Conservation (phyloP, 2,888 invertebrate species). For the Anorthoa munda region DNA sequence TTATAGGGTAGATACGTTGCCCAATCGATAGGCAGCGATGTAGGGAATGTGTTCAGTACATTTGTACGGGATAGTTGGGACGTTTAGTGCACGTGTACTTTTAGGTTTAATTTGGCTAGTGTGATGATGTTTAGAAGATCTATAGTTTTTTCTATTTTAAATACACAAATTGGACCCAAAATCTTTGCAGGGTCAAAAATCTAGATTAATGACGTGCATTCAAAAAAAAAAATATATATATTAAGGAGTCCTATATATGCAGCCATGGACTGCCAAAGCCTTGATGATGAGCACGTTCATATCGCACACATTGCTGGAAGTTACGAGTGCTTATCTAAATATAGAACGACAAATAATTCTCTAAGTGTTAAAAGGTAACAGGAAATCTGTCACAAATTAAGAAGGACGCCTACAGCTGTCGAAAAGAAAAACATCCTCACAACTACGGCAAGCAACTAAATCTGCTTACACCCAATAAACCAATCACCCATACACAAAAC, state of each 20-base stretch:
- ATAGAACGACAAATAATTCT: background rate
- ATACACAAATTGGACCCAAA: no score
- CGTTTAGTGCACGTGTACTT: slow-evolving; percentile 24
- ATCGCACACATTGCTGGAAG: background rate
- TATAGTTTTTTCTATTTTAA: background rate
- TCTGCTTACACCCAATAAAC: slow-evolving; percentile 6
- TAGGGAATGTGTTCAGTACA: slow-evolving; percentile 55
- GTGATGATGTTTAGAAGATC: background rate
- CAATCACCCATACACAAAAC: slow-evolving; percentile 24
- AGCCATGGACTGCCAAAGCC: background rate
- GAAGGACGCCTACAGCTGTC: no score
- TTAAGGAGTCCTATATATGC: background rate
- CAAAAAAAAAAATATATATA: no score
- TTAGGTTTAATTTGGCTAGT: slow-evolving; percentile 5
- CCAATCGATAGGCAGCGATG: slow-evolving; percentile 64
- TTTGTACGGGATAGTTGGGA: slow-evolving; percentile 45
- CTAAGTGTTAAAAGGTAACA: no score
- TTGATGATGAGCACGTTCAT: background rate
- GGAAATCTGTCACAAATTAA: background rate
- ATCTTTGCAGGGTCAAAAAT: background rate
- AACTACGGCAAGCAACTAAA: background rate
- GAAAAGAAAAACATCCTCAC: background rate
- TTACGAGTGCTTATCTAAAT: no score
- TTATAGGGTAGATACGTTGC: slow-evolving; percentile 74
- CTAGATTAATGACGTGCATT: background rate